A percentile compares a stretch with the other conserved stretches of the same genome.
Conservation (phyloP, 2,113 vertebrate species). For the Pangasianodon hypophthalmus region DNA sequence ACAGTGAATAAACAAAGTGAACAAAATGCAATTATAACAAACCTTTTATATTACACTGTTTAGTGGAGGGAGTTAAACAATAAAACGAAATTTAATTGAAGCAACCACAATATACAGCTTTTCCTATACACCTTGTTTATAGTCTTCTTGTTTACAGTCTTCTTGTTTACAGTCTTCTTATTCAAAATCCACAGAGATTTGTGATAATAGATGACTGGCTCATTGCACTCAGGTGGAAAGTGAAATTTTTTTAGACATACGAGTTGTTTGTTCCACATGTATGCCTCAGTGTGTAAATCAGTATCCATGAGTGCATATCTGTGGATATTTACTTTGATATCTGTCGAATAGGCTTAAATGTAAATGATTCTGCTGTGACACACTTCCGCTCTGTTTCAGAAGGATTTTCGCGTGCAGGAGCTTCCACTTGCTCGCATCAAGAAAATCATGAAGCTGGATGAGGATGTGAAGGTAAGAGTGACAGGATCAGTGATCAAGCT, state of each 20-base stretch:
- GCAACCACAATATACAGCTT: background rate
- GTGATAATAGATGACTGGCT: background rate
- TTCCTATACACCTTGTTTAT: background rate
- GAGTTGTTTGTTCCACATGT: background rate
- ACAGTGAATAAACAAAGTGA: background rate
- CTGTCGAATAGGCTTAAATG: background rate
- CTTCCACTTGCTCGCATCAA: conserved; percentile 97
- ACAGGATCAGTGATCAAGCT: background rate
- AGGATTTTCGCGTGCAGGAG: conserved; percentile 97
- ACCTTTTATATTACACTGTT: background rate
- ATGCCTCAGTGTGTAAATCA: background rate
- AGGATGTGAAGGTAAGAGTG: conserved; percentile 91
- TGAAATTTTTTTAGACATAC: background rate
- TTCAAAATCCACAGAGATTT: background rate
- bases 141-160: background rate
- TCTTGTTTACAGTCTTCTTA: background rate
- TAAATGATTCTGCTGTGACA: conserved; percentile 20
- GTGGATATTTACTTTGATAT: background rate
- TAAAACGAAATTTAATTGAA: background rate
- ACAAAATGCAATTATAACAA: background rate
- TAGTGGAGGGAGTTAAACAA: background rate
- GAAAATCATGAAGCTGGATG: conserved; percentile 99
- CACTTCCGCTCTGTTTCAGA: conserved; percentile 76
- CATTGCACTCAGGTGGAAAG: background rate
- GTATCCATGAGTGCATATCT: background rate